A percentile compares a stretch with the other conserved stretches of the same genome.
Evolutionary conservation across 2,113 vertebrate genomes (phyloP).

Genomic region (Saguinus imperator): DNA sequence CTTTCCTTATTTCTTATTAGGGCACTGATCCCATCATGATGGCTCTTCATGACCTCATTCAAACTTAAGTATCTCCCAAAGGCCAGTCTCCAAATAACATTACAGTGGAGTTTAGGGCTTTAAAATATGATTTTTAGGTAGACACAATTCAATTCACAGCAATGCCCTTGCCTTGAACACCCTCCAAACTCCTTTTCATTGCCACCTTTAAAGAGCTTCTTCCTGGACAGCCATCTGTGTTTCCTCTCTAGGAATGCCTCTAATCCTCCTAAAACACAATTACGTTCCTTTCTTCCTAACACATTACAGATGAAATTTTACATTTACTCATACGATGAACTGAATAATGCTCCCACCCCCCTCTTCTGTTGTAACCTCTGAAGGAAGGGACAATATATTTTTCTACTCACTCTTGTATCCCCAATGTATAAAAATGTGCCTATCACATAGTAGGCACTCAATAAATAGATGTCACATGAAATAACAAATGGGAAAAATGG

Average conservation of each 20-base stretch:
- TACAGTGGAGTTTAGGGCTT: neutral
- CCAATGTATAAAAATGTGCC: neutral
- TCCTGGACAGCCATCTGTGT: neutral
- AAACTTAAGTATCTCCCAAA: neutral
- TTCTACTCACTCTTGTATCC: neutral
- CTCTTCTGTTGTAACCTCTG: neutral
- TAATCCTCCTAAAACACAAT: neutral
- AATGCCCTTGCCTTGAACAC: neutral
- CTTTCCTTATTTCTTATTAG: neutral
- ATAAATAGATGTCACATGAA: neutral
- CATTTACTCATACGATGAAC: neutral
- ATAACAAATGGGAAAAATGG: neutral
- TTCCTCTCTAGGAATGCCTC: neutral
- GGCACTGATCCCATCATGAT: neutral
- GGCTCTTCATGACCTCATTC: neutral
- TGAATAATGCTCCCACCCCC: neutral
- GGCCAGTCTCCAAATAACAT: neutral
- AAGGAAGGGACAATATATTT: neutral
- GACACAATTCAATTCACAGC: neutral
- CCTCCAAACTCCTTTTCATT: neutral
- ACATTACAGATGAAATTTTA: neutral
- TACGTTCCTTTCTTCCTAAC: neutral
- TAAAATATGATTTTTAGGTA: neutral
- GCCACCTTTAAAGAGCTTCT: neutral
- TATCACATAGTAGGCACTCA: neutral